These are phyloP conservation scores for Nymphalis c-album DNA, from an alignment of 2,888 invertebrate genomes.

Conservation along the genomic window DNA sequence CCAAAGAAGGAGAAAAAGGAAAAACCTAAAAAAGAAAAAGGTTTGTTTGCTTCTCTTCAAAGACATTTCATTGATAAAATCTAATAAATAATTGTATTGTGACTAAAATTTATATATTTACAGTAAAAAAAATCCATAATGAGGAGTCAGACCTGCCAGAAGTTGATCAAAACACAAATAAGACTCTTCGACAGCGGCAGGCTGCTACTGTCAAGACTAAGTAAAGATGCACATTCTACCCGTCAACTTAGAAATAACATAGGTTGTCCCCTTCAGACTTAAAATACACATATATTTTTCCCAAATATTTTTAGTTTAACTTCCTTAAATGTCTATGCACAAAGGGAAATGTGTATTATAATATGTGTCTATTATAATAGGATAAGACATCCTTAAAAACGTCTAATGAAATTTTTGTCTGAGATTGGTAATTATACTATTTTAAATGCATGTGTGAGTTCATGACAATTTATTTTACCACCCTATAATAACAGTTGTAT, in stretches of 20 bases:
- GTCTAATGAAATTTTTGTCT: constrained; percentile 34
- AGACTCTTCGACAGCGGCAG: constrained; percentile 84
- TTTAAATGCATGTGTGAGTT: constrained; percentile 38
- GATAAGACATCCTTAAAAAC: constrained; percentile 5
- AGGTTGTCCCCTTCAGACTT: constrained; percentile 56
- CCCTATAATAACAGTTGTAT: constrained; percentile 17
- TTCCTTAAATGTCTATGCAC: constrained; percentile 34
- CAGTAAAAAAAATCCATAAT: constrained; percentile 83
- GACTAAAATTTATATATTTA: constrained; percentile 41
- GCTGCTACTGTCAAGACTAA: constrained; percentile 80
- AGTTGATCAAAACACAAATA: constrained; percentile 94
- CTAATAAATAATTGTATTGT: not conserved
- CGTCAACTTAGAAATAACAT: constrained; percentile 30
- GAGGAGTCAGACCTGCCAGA: constrained; percentile 95
- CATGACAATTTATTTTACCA: constrained; percentile 41
- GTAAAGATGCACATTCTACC: constrained; percentile 57
- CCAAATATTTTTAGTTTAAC: constrained; percentile 19
- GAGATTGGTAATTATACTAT: constrained; percentile 36
- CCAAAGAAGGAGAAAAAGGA: constrained; percentile 85
- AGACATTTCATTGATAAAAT: not conserved
- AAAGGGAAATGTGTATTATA: constrained; percentile 27
- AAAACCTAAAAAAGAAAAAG: constrained; percentile 87
- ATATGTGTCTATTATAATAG: constrained; percentile 7
- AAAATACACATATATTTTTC: constrained; percentile 24
- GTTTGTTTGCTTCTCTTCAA: constrained; percentile 50